Evolutionary conservation across 2,888 invertebrate species (phyloP), one percentile per base, ranked within the genome.

Genomic region (Hypena proboscidalis): DNA sequence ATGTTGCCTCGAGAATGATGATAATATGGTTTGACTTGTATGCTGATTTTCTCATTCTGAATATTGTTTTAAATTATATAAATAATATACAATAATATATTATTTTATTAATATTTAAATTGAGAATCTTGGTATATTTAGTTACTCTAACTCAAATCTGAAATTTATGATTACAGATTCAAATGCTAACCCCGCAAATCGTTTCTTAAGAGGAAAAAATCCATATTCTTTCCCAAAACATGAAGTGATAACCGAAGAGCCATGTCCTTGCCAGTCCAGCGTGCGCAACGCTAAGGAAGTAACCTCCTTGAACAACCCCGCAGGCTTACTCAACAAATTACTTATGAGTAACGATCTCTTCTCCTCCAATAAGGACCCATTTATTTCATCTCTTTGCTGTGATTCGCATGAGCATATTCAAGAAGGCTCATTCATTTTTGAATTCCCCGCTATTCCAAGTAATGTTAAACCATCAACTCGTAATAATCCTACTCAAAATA

Each of bases 381-480:
- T 59, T 1, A 61, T 69, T 2, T 85, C 86, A 0, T 46, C 73
- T 0, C 36, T 73, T 4, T 90, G 90, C 52, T 90, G 90, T 45
- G 79, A 81, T 8, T 86, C 89, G 1, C 84, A 82, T 34, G 89
- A 87, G 36, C 72, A 80, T 15, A 37, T 74, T 0, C 76, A 79
- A 20, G 86, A 88, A 47, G 80, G 83, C 4, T 74, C 77, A 1
- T 54, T 85, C 1, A 66, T 77, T 25, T 72, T 86, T 1, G 85
- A 89, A 44, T 58, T 85, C 6, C 56, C 63, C 2, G 73, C 83
- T 0, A 81, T 73, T 44, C 60, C 64, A 32, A 61, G 46, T 14
- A 37, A 36, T 3, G n/a, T 40, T 3, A 58, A 58, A 26, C 36
- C 39, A 2, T 7, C 23, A 8, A 2, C 1, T 2, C 41, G 44